phyloP scores from a whole-genome alignment of 2,797 vertebrate species.

The Darevskia mixta region DNA sequence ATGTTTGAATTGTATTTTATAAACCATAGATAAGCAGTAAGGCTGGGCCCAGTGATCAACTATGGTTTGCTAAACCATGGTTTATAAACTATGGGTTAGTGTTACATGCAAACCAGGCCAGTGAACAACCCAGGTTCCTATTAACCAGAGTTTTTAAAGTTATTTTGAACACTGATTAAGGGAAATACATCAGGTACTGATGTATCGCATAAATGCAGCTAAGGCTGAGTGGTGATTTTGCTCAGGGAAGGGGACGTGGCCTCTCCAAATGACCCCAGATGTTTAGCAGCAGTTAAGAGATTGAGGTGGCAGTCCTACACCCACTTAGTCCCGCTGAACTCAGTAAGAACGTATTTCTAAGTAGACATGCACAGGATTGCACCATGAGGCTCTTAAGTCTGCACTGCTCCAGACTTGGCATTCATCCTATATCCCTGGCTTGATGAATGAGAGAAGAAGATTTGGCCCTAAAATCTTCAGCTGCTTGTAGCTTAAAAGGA shows the following conservation, averaged over 20 bases:
- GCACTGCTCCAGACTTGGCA: background rate
- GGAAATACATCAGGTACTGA: no score
- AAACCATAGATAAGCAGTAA: no score
- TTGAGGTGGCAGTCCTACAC: background rate
- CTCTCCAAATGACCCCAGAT: background rate
- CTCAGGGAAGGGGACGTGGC: no score
- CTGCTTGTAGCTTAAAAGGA: background rate
- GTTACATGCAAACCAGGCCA: no score
- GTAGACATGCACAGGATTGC: background rate
- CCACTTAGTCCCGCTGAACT: background rate
- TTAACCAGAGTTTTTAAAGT: no score
- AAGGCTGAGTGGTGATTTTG: background rate
- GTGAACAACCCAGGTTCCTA: rapidly evolving
- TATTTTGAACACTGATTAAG: background rate
- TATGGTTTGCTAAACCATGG: no score
- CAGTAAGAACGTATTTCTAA: background rate
- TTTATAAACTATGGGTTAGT: no score
- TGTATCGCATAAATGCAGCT: background rate
- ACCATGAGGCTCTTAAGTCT: background rate
- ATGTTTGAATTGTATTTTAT: no score
- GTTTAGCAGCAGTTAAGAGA: background rate
- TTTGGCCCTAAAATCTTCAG: background rate
- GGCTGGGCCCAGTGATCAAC: no score
- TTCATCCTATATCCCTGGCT: background rate
- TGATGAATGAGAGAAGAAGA: background rate